These are phyloP conservation scores for Paramuricea clavata DNA, from an alignment of 92 coral and sea anemone genomes.

Conservation along the genomic window DNA sequence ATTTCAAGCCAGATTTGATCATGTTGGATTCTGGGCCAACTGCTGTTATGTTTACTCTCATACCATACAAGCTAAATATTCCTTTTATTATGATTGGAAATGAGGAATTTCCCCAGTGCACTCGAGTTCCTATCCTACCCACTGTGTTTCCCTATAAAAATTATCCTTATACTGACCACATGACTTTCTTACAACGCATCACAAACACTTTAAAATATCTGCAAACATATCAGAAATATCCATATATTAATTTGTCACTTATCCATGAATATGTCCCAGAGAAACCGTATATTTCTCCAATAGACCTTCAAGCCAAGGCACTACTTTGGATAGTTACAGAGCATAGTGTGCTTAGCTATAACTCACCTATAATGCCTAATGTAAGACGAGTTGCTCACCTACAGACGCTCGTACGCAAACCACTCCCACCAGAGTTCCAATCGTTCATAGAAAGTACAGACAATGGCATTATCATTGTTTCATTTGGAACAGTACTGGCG, in stretches of 20 bases:
- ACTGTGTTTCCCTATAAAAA: background rate
- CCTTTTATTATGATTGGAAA: background rate
- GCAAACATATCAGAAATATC: background rate
- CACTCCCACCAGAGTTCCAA: background rate
- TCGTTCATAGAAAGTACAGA: background rate
- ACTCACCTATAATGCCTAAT: background rate
- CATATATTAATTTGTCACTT: background rate
- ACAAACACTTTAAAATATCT: background rate
- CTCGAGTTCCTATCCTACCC: background rate
- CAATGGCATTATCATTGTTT: background rate
- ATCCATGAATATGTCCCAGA: background rate
- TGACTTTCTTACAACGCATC: background rate
- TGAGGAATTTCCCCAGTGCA: background rate
- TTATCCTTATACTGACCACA: background rate
- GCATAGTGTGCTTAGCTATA: background rate
- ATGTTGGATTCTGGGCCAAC: background rate
- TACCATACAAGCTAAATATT: background rate
- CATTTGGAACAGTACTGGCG: background rate
- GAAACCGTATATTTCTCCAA: background rate
- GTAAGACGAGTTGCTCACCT: background rate
- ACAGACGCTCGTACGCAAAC: background rate
- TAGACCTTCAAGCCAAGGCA: background rate
- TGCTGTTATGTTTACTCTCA: background rate
- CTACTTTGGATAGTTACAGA: background rate
- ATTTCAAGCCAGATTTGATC: background rate